Evolutionary conservation across 1,140 invertebrate species (phyloP).

Genomic region (Parapsyche elsis): DNA sequence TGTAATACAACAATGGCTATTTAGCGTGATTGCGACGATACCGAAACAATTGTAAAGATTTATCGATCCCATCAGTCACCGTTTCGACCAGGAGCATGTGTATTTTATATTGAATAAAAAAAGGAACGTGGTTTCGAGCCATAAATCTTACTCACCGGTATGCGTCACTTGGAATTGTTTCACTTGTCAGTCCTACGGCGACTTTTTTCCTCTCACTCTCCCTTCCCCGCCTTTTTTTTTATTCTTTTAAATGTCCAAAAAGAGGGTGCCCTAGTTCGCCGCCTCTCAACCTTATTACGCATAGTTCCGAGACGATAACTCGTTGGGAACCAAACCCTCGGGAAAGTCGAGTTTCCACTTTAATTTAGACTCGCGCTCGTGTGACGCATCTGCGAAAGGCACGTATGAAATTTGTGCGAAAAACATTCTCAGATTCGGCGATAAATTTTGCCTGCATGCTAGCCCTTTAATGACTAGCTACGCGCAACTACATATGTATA

Average conservation of each 20-base stretch:
- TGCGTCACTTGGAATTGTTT: conserved; percentile 39
- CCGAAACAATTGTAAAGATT: conserved; percentile 33
- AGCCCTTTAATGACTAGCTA: not conserved
- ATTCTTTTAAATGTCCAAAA: conserved; percentile 9
- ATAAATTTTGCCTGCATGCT: not conserved
- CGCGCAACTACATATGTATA: not conserved
- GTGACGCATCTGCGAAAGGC: conserved; percentile 25
- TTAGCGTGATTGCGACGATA: conserved; percentile 2
- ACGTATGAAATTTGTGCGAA: conserved; percentile 18
- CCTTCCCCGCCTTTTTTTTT: not conserved
- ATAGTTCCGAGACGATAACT: conserved; percentile 27
- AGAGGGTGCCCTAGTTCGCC: not conserved
- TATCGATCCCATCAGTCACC: conserved; percentile 31
- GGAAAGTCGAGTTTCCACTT: conserved; percentile 9
- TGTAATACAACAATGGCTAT: conserved; percentile 4
- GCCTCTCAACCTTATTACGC: conserved; percentile 11
- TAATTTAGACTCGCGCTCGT: conserved; percentile 9
- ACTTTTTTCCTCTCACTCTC: conserved; percentile 17
- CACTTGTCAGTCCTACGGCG: conserved; percentile 27
- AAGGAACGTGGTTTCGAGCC: conserved; percentile 11
- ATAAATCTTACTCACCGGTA: conserved; percentile 35
- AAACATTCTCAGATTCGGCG: conserved; percentile 15
- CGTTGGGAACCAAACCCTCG: not conserved
- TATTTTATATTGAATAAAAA: conserved; percentile 40
- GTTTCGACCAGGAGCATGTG: conserved; percentile 2